phyloP scores from a whole-genome alignment of 2,888 invertebrate species.

The Endotricha flammealis region DNA sequence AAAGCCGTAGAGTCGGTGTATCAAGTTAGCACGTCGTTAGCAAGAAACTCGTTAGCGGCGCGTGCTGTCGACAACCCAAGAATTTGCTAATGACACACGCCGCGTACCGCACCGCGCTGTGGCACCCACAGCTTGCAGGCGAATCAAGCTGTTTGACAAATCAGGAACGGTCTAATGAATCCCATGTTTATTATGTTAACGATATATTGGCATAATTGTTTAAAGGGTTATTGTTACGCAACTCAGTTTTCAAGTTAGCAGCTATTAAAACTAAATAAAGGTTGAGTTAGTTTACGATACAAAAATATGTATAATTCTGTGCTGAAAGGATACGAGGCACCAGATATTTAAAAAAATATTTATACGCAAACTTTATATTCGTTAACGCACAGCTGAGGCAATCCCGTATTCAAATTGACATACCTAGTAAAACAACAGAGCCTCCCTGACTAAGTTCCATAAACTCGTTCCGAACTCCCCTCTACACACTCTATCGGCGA shows the following conservation, averaged over 20 bases:
- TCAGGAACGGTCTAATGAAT: slow-evolving; percentile 36
- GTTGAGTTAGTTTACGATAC: too few relatives aligned
- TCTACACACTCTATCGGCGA: slow-evolving; percentile 77
- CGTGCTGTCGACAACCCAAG: slow-evolving; percentile 69
- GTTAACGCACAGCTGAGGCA: slow-evolving; percentile 46
- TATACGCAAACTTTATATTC: slow-evolving; percentile 15
- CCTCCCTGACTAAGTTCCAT: slow-evolving; percentile 69
- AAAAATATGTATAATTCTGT: too few relatives aligned
- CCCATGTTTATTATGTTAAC: slow-evolving; percentile 31
- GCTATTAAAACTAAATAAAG: too few relatives aligned
- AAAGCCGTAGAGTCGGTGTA: slow-evolving; percentile 42
- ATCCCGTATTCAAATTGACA: slow-evolving; percentile 76
- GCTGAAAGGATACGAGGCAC: slow-evolving; percentile 10
- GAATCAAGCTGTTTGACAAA: slow-evolving; percentile 37
- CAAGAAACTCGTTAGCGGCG: slow-evolving; percentile 71
- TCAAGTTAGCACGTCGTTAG: slow-evolving; percentile 73
- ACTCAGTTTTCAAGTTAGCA: too few relatives aligned
- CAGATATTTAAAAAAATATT: slow-evolving; percentile 5
- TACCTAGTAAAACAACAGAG: slow-evolving; percentile 69
- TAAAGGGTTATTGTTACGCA: too few relatives aligned
- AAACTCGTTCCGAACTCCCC: slow-evolving; percentile 74
- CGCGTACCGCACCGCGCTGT: slow-evolving; percentile 11
- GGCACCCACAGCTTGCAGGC: slow-evolving; percentile 10
- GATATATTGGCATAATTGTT: not conserved
- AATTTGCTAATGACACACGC: slow-evolving; percentile 71